A percentile compares a stretch with the other conserved stretches of the same genome.
phyloP scores from a whole-genome alignment of 2,888 invertebrate genomes.

The Eurytoma californica region DNA sequence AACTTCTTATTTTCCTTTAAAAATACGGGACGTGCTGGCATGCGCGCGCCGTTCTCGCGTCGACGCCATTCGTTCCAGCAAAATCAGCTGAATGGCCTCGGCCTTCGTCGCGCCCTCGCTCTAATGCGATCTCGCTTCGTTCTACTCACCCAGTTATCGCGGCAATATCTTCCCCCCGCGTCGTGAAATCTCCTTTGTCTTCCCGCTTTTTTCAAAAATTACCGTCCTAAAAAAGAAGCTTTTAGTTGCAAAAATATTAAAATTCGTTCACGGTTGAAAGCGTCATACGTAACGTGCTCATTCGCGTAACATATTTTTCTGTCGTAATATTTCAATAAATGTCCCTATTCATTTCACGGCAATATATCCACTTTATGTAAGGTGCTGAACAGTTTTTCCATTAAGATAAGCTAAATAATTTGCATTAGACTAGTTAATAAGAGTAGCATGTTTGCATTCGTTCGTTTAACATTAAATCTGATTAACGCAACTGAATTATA shows the following conservation, averaged over 20 bases:
- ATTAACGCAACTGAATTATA: conserved; percentile 13
- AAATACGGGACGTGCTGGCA: too few relatives aligned
- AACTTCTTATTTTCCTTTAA: too few relatives aligned
- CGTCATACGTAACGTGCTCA: too few relatives aligned
- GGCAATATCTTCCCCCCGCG: conserved; percentile 16
- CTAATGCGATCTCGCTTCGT: conserved; percentile 36
- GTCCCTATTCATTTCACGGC: too few relatives aligned
- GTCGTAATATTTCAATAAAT: too few relatives aligned
- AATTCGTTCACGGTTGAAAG: conserved; percentile 3
- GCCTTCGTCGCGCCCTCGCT: conserved; percentile 17
- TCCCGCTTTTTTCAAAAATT: too few relatives aligned
- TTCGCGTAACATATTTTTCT: too few relatives aligned
- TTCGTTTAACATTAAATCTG: conserved; percentile 25
- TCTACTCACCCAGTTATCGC: conserved; percentile 43
- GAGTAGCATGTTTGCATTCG: conserved; percentile 3
- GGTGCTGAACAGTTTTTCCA: conserved; percentile 1
- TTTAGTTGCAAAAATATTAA: too few relatives aligned
- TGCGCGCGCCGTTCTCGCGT: neutral
- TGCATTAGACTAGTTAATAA: conserved; percentile 31
- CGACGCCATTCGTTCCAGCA: conserved; percentile 52
- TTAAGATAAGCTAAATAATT: conserved; percentile 42
- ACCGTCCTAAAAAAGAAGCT: too few relatives aligned
- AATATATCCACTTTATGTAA: conserved; percentile 3
- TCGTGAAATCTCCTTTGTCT: neutral
- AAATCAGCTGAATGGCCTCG: conserved; percentile 62